These are phyloP conservation scores for Paelopatides confundens DNA, from an alignment of 53 echinoderm and acorn worm species.

Conservation along the genomic window DNA sequence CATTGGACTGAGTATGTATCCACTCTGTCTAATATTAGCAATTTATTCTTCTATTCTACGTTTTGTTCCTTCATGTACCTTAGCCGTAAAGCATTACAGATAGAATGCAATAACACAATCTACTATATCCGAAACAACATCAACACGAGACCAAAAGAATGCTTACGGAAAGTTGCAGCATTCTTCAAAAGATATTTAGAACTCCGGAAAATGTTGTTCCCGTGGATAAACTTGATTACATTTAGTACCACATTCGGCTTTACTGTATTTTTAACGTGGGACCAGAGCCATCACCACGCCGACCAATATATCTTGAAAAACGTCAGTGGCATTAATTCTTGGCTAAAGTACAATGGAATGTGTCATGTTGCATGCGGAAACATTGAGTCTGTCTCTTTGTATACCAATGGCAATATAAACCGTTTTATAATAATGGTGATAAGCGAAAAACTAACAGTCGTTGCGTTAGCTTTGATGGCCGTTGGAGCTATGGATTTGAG, in stretches of 20 bases:
- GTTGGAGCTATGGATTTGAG: not conserved
- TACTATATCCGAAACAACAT: not conserved
- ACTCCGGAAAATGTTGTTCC: not conserved
- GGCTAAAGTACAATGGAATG: too few species aligned
- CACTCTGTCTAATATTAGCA: not conserved
- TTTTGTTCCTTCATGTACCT: too few species aligned
- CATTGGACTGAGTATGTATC: not conserved
- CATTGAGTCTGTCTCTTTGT: too few species aligned
- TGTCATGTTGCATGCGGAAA: too few species aligned
- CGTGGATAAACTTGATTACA: not conserved
- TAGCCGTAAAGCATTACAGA: not conserved
- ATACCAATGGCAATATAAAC: too few species aligned
- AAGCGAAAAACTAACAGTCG: not conserved
- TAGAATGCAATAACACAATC: not conserved
- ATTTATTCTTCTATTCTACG: not conserved
- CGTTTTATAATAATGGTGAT: not conserved
- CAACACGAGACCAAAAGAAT: too few species aligned
- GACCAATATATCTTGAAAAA: too few species aligned
- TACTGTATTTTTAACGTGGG: slow-evolving; percentile 15
- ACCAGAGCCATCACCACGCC: not conserved
- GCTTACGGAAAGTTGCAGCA: not conserved
- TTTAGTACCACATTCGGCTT: slow-evolving; percentile 3
- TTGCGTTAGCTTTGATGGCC: not conserved
- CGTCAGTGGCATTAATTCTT: not conserved
- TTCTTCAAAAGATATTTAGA: not conserved